Evolutionary conservation across 1,140 invertebrate species (phyloP), one percentile per base, ranked within the genome.

Genomic region (Saccostrea glomerata): DNA sequence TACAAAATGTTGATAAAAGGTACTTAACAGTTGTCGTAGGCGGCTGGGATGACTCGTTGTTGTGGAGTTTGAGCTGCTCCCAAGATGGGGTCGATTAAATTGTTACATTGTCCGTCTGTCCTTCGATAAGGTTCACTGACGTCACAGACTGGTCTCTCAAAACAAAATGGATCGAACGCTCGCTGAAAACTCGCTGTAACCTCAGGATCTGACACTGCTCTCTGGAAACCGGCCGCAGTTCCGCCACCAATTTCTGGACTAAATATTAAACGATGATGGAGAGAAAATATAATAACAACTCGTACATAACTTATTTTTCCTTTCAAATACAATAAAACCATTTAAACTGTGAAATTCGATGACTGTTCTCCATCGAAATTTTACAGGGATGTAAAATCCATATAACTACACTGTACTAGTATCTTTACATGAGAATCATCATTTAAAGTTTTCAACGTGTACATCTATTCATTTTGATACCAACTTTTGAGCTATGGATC

Each of bases 81-180:
- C 40, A 54, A 23, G 17, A 84, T 36, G 47, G 47, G 40, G 12
- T 84, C 54, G 6, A 84, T 54, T 40, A 55, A 17, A 54, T 84
- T 84, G 82, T 84, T 84, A 54, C 82, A 84, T 84, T 54, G n/a
- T 25, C 82, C 82, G 82, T 84, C 82, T 54, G 82, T 84, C n/a
- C 54, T 15, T 25, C 82, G 82, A 40, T 54, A 84, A n/a, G 82
- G 82, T 15, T 84, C 54, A 36, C 17, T 84, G 5, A 56, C 20
- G 20, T 84, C 82, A 55, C 82, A 84, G 6, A 23, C 11, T 6
- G 82, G 82, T 1, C 47, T 84, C 40, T 84, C n/a, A 40, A 54
- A 84, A 84, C 82, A 84, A 17, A 11, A 84, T 23, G 82, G 82
- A 55, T 17, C 23, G 23, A 47, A 84, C 23, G 40, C 40, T 54